Conservation (phyloP, 2,113 vertebrate genomes). For the Anser cygnoides region DNA sequence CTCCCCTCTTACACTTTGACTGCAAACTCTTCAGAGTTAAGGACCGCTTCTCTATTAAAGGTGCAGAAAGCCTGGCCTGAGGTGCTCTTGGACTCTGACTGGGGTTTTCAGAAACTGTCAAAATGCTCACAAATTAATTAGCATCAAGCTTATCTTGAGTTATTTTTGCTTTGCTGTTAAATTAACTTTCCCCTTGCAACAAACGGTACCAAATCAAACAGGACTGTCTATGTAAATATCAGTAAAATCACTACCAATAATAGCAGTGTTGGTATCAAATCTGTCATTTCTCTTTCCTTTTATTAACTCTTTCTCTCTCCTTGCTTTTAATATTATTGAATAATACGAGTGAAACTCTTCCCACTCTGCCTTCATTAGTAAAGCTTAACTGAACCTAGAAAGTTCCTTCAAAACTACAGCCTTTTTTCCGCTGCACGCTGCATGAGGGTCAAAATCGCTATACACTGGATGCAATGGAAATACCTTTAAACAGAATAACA, state of each 20-base stretch:
- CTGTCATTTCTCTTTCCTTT: not conserved
- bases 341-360: not conserved
- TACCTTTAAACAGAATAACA: not conserved
- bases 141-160: not conserved
- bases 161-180: not conserved
- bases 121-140: not conserved
- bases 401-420: not conserved
- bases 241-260: not conserved
- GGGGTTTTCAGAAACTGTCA: not conserved
- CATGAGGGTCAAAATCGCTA: not conserved
- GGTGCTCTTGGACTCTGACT: not conserved
- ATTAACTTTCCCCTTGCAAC: not conserved
- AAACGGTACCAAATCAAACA: not conserved
- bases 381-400: not conserved
- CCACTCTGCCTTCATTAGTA: not conserved
- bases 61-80: not conserved
- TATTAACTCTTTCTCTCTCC: not conserved
- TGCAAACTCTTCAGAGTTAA: not conserved
- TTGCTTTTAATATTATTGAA: not conserved
- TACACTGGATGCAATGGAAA: not conserved
- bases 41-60: not conserved
- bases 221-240: not conserved
- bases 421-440: not conserved
- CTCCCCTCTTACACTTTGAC: not conserved
- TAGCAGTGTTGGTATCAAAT: not conserved